Percentiles rank a stretch among this genome's conserved stretches.
Evolutionary conservation across 2,113 vertebrate species (phyloP).

Genomic region (Falcunculus frontatus): DNA sequence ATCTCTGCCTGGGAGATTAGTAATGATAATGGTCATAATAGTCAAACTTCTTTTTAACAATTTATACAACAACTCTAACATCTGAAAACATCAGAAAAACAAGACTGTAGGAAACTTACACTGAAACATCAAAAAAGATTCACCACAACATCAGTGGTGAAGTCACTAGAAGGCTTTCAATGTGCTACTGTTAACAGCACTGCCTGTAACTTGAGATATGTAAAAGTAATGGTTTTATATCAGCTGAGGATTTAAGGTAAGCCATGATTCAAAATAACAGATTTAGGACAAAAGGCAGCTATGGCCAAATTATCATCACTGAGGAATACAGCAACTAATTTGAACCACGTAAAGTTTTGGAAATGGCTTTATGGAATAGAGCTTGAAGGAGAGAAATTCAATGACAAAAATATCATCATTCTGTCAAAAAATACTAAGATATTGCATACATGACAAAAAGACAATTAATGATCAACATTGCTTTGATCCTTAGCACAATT

Average conservation of each 20-base stretch:
- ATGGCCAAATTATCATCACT: background rate
- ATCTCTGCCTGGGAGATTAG: background rate
- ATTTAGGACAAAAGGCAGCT: background rate
- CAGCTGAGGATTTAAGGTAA: background rate
- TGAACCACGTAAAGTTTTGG: background rate
- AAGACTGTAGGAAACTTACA: background rate
- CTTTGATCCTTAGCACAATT: background rate
- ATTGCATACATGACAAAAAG: background rate
- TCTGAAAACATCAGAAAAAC: background rate
- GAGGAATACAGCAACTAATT: background rate
- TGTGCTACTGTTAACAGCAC: fast-evolving
- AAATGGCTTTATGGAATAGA: background rate
- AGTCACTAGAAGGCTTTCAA: background rate
- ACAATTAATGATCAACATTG: background rate
- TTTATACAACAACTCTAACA: background rate
- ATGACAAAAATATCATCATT: background rate
- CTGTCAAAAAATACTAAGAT: background rate
- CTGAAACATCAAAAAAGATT: background rate
- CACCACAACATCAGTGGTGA: background rate
- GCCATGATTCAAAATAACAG: background rate
- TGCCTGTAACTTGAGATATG: background rate
- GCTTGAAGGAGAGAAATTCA: background rate
- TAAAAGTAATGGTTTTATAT: background rate
- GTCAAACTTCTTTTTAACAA: background rate
- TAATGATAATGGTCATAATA: background rate